Percentiles rank a stretch among this genome's conserved stretches.
phyloP scores from a whole-genome alignment of 64 coral and sea anemone genomes.

The Catalaphyllia jardinei region DNA sequence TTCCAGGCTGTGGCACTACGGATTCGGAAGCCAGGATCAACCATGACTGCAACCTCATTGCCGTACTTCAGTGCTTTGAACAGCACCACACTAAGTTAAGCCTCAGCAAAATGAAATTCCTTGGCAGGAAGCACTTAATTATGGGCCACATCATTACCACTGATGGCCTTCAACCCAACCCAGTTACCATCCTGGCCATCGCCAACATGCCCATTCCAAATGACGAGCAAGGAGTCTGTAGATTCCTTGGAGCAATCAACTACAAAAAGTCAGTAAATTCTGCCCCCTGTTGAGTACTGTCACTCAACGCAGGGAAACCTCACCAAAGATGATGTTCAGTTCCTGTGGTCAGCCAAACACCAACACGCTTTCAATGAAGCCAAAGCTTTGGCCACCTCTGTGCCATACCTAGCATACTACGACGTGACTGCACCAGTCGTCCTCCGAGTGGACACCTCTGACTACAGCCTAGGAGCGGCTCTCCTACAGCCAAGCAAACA shows the following conservation, averaged over 20 bases:
- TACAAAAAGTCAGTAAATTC: slow-evolving; percentile 63
- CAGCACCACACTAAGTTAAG: slow-evolving; percentile 53
- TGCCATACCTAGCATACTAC: slow-evolving; percentile 42
- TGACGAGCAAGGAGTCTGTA: slow-evolving; percentile 41
- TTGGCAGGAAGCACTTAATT: slow-evolving; percentile 20
- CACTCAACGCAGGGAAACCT: slow-evolving; percentile 45
- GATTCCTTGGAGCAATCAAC: slow-evolving; percentile 59
- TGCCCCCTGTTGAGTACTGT: slow-evolving; percentile 54
- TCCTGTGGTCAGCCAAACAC: no score
- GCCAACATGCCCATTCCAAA: slow-evolving; percentile 45
- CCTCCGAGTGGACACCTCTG: slow-evolving; percentile 56
- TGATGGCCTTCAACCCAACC: slow-evolving; percentile 29
- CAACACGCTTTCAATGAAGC: no score
- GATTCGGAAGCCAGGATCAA: slow-evolving; percentile 43
- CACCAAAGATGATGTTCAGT: no score
- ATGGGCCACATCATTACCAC: slow-evolving; percentile 57
- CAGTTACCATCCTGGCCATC: slow-evolving; percentile 23
- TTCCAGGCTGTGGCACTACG: slow-evolving; percentile 14
- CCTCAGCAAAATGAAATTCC: slow-evolving; percentile 56
- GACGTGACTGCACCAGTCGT: slow-evolving; percentile 17
- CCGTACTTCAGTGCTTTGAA: slow-evolving; percentile 26
- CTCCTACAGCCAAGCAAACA: slow-evolving; percentile 20
- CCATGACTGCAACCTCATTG: slow-evolving; percentile 48
- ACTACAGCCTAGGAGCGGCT: slow-evolving; percentile 44
- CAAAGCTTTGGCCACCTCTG: slow-evolving; percentile 53